A percentile compares a stretch with the other conserved stretches of the same genome.
Evolutionary conservation across 1,140 invertebrate genomes (phyloP).

Genomic region (Euura lappo): DNA sequence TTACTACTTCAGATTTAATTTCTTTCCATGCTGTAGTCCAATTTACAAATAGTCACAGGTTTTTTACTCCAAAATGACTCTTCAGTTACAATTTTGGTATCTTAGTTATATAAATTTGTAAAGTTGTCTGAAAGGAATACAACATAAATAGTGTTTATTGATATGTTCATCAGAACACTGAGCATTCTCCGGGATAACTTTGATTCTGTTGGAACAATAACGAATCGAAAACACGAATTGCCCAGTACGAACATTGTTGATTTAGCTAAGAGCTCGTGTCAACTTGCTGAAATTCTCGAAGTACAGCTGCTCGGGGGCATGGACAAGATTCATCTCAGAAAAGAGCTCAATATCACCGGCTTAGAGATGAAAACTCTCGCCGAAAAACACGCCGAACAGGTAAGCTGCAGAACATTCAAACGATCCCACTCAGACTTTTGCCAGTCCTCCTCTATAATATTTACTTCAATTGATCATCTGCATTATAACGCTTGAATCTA

Average conservation of each 20-base stretch:
- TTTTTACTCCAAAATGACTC: too few relatives aligned
- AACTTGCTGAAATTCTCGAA: constrained; percentile 59
- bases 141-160: too few relatives aligned
- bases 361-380: constrained; percentile 55
- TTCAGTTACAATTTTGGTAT: too few relatives aligned
- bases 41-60: too few relatives aligned
- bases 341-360: constrained; percentile 47
- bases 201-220: constrained; percentile 45
- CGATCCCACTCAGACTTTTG: too few relatives aligned
- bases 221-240: constrained; percentile 43
- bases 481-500: too few relatives aligned
- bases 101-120: too few relatives aligned
- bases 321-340: constrained; percentile 43
- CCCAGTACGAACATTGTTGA: constrained; percentile 59
- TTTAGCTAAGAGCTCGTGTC: constrained; percentile 55
- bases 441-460: too few relatives aligned
- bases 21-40: too few relatives aligned
- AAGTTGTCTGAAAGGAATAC: too few relatives aligned
- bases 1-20: too few relatives aligned
- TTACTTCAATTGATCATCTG: too few relatives aligned
- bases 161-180: constrained; percentile 40
- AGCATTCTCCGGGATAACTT: constrained; percentile 57
- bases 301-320: constrained; percentile 59
- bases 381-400: constrained; percentile 55
- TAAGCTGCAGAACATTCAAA: constrained; percentile 24